Conservation (phyloP, 2,888 invertebrate genomes). For the Ophraella communa region DNA sequence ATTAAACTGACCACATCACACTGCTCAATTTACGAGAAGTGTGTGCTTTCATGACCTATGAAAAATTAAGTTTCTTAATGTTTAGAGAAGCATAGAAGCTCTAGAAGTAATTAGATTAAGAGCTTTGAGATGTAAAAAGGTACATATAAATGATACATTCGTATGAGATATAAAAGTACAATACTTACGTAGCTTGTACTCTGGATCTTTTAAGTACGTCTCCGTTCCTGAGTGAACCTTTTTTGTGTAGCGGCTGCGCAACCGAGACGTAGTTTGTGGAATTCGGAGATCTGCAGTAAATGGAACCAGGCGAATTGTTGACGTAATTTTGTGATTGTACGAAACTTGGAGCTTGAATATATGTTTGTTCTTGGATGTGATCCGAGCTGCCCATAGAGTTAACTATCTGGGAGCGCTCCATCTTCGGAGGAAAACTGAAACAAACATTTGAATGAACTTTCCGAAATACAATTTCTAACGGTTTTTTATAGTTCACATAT, state of each 20-base stretch:
- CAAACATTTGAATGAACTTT: slow-evolving; percentile 29
- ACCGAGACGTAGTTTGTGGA: slow-evolving; percentile 55
- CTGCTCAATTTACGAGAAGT: no score
- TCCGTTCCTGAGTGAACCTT: slow-evolving; percentile 69
- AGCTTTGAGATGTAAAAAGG: no score
- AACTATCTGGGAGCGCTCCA: slow-evolving; percentile 58
- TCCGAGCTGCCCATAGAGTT: slow-evolving; percentile 54
- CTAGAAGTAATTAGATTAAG: no score
- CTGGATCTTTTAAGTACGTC: slow-evolving; percentile 72
- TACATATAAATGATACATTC: no score
- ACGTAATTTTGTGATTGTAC: slow-evolving; percentile 57
- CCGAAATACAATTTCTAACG: no score
- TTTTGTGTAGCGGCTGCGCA: slow-evolving; percentile 66
- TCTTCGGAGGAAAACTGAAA: slow-evolving; percentile 60
- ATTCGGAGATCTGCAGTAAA: slow-evolving; percentile 56
- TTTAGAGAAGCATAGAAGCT: no score
- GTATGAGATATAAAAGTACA: neutral
- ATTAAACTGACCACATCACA: no score
- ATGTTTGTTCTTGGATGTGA: slow-evolving; percentile 58
- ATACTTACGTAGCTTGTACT: slow-evolving; percentile 72
- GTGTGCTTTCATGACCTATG: no score
- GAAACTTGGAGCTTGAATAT: slow-evolving; percentile 59
- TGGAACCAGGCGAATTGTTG: slow-evolving; percentile 52
- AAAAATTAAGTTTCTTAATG: no score
- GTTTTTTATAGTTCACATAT: no score